These are phyloP conservation scores for Drosophila suboccidentalis DNA, from an alignment of 2,888 invertebrate genomes.

Conservation along the genomic window DNA sequence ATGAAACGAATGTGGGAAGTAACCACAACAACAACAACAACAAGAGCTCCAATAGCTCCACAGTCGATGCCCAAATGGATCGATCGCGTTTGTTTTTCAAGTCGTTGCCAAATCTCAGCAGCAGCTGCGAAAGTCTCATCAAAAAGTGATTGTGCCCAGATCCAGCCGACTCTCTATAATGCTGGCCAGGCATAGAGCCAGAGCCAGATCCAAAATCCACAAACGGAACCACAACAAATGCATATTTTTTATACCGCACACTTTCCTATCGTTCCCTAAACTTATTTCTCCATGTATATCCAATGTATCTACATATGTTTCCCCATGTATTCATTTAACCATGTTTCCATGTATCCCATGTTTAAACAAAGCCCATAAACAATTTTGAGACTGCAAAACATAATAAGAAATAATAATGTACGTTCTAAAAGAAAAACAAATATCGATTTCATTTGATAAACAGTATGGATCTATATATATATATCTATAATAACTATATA, in stretches of 20 bases:
- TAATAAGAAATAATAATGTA: slow-evolving; percentile 42
- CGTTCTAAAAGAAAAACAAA: slow-evolving; percentile 44
- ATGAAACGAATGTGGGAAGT: slow-evolving; percentile 44
- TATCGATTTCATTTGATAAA: slow-evolving; percentile 33
- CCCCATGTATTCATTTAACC: slow-evolving; percentile 8
- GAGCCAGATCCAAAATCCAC: background rate
- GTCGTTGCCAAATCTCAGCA: slow-evolving; percentile 90
- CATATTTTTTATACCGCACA: slow-evolving; percentile 45
- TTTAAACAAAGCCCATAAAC: slow-evolving; percentile 67
- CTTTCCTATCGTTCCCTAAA: slow-evolving; percentile 8
- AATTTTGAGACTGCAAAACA: slow-evolving; percentile 78
- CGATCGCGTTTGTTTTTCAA: slow-evolving; percentile 86
- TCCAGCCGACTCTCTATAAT: background rate
- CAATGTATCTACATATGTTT: slow-evolving; percentile 8
- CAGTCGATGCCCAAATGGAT: slow-evolving; percentile 66
- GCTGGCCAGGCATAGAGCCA: slow-evolving; percentile 1
- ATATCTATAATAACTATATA: slow-evolving; percentile 24
- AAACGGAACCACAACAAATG: slow-evolving; percentile 19
- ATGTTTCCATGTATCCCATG: slow-evolving; percentile 24
- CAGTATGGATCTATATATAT: slow-evolving; percentile 17
- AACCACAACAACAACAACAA: background rate
- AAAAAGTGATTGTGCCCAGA: slow-evolving; percentile 64
- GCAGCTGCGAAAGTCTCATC: slow-evolving; percentile 89
- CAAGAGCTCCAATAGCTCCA: slow-evolving; percentile 27
- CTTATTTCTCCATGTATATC: slow-evolving; percentile 6